Base-by-base conservation (phyloP, 2,888 invertebrate genomes). In the Abscondita cerata region DNA sequence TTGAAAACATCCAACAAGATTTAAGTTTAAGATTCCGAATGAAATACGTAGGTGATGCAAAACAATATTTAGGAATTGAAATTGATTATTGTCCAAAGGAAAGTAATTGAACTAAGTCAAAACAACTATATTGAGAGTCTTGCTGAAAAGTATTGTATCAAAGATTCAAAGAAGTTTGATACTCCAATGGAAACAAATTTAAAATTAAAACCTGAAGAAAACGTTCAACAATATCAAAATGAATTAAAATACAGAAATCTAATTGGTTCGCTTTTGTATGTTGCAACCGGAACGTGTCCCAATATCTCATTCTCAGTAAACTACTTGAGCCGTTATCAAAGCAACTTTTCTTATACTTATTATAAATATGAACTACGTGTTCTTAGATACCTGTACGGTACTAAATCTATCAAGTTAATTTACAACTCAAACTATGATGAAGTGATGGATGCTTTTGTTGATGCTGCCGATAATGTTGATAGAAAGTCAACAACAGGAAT, bases 251-350 rank as follows among this genome's bases (percentile, higher is more conserved):
- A 36, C 36, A 36, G 36, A 36, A 36, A 5, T 12, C 36, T 40
- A 40, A 40, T 40, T 13, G 40, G 13, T 3, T 12, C 40, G 5
- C 15, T 40, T 3, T 13, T 40, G 8, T 40, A 12, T 15, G 15
- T 40, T 6, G 40, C 40, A 8, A 40, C 12, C 15, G 2, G 40
- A 15, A 36, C 36, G n/a, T n/a, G n/a, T n/a, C 11, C 36, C 11
- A n/a, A 36, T n/a, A 36, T 36, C 11, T 36, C 15, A 4, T 40
- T 11, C 8, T 40, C 2, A 44, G 44, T 44, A 1, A 44, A 44
- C 18, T 44, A 44, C n/a, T 18, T 44, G 5, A 44, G 44, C 19
- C 44, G 44, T 18, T 44, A 6, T n/a, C 16, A 18, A 44, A 44
- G 19, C n/a, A 19, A 9, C 19, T 44, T 18, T n/a, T 3, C 1